Evolutionary conservation across 2,888 invertebrate genomes (phyloP), one percentile per base, ranked within the genome.

Genomic region (Tetrapedia diversipes): DNA sequence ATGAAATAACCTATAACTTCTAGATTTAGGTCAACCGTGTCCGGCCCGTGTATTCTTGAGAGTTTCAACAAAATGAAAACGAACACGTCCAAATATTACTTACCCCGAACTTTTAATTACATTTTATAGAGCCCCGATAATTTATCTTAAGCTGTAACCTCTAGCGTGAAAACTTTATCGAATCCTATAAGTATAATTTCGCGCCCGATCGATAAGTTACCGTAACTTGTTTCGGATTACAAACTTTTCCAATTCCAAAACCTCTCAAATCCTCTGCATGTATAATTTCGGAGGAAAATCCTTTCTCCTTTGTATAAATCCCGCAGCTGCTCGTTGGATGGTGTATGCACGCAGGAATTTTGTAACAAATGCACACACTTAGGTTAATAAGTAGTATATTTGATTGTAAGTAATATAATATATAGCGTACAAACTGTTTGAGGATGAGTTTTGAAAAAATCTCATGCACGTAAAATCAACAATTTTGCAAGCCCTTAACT

Each of bases 41-140:
- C 65, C n/a, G 34, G 27, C 27, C 29, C 32, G 43, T 14, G 71
- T 63, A 56, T 71, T 73, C 73, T 72, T 43, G 49, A 72, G 57
- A 72, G 56, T 63, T 63, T 32, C 24, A 37, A 54, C 19, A 27
- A 71, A 72, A 71, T 63, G 63, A 74, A 74, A 63, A 29, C 45
- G 45, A 56, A 56, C 43, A 29, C 49, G 43, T n/a, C 57, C 56
- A 57, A 71, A 51, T 72, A 74, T 74, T 56, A 63, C 61, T n/a
- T 39, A 24, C 39, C 19, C 27, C 39, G 34, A 71, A 63, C 56
- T 57, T 71, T 63, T 74, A 71, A 74, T 74, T 63, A 37, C 71
- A 41, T 70, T 56, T 61, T 32, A 41, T 53, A 24, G 32, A 39
- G n/a, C 57, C 37, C 11, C 24, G 37, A 49, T 37, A 63, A 71